Evolutionary conservation across 2,797 vertebrate species (phyloP).

Genomic region (Paguma larvata): DNA sequence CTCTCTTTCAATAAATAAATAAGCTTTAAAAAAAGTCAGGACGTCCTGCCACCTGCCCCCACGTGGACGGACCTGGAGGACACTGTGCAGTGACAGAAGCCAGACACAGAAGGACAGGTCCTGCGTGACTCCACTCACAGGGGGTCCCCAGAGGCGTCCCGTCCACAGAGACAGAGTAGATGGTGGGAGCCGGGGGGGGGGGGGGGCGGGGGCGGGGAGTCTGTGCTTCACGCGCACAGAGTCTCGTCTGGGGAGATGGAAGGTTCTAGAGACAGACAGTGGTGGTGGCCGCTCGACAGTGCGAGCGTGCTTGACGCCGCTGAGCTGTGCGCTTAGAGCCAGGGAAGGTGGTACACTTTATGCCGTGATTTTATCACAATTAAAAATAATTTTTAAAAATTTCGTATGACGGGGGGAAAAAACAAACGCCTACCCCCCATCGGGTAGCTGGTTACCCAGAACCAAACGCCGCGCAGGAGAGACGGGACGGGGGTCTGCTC

Average conservation of each 20-base stretch:
- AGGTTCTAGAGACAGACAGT: not conserved
- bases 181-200: not conserved
- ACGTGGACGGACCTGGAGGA: not conserved
- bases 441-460: not conserved
- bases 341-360: not conserved
- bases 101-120: not conserved
- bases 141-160: not conserved
- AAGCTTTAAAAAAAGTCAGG: no score
- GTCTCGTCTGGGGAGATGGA: not conserved
- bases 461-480: not conserved
- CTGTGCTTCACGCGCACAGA: not conserved
- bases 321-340: not conserved
- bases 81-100: not conserved
- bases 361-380: not conserved
- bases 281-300: accelerated
- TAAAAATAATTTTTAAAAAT: not conserved
- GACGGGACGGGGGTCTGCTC: no score
- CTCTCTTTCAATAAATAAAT: no score
- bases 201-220: no score
- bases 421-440: not conserved
- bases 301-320: not conserved
- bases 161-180: not conserved
- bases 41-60: no score
- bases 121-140: not conserved
- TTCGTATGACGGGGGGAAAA: not conserved